Conservation (phyloP, 2,113 vertebrate species). For the Bos javanicus region DNA sequence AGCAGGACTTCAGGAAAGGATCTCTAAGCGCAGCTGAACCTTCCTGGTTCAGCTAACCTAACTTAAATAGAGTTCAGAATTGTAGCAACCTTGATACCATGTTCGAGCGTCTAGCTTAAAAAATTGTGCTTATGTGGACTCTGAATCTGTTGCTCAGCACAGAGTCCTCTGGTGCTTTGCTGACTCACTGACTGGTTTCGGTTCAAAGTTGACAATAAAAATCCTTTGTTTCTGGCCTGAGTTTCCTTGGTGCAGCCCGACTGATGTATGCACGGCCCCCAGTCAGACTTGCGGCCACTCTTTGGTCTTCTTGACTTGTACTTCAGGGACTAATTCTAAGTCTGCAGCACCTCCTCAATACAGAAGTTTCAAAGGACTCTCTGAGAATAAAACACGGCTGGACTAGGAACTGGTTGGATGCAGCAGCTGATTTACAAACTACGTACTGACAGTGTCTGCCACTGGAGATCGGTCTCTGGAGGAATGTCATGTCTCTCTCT, state of each 20-base stretch:
- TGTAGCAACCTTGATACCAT: too few relatives aligned
- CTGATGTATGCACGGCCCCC: rapidly evolving
- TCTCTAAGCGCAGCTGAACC: rapidly evolving
- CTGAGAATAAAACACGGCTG: background rate
- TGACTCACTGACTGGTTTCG: too few relatives aligned
- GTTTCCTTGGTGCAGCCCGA: background rate
- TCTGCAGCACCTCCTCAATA: background rate
- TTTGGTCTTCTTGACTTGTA: rapidly evolving
- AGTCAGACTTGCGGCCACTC: rapidly evolving
- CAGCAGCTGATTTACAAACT: background rate
- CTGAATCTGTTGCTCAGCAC: background rate
- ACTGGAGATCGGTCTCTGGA: background rate
- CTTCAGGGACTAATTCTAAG: background rate
- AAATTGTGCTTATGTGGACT: rapidly evolving
- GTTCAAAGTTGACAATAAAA: background rate
- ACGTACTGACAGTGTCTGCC: background rate
- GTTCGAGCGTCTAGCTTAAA: background rate
- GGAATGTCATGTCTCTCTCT: background rate
- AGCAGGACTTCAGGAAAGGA: rapidly evolving
- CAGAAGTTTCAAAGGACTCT: background rate
- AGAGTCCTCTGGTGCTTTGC: too few relatives aligned
- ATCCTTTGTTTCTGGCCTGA: background rate
- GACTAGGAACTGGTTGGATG: rapidly evolving
- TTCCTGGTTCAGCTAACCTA: background rate
- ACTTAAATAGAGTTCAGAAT: background rate